A percentile compares a stretch with the other conserved stretches of the same genome.
phyloP scores from a whole-genome alignment of 2,888 invertebrate genomes.

The Drosophila diplacantha region DNA sequence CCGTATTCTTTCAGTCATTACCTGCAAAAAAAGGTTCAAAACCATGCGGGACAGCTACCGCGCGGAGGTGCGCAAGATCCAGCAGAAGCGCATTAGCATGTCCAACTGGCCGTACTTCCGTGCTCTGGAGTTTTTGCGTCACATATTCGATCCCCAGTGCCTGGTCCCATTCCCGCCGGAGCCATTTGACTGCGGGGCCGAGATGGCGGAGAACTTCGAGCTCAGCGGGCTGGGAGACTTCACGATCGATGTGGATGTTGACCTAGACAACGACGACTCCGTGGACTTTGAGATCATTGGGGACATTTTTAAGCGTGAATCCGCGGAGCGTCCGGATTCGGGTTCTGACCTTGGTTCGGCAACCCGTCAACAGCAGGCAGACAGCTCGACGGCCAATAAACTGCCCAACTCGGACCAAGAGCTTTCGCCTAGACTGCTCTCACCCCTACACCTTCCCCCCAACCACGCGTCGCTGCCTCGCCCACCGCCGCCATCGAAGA shows the following conservation, averaged over 20 bases:
- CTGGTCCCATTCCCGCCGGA: slow-evolving; percentile 45
- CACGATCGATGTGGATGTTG: slow-evolving; percentile 53
- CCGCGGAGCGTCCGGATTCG: slow-evolving; percentile 14
- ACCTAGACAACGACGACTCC: slow-evolving; percentile 58
- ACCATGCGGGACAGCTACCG: slow-evolving; percentile 55
- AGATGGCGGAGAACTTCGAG: slow-evolving; percentile 4
- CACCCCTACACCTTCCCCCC: slow-evolving; percentile 30
- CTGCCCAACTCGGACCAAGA: slow-evolving; percentile 34
- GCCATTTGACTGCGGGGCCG: neutral
- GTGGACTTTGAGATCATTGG: slow-evolving; percentile 61
- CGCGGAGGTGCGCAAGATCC: slow-evolving; percentile 56
- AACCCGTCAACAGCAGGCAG: slow-evolving; percentile 11
- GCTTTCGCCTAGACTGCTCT: slow-evolving; percentile 39
- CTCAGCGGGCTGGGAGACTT: slow-evolving; percentile 42
- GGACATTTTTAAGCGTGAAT: slow-evolving; percentile 54
- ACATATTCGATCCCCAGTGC: slow-evolving; percentile 52
- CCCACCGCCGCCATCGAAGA: slow-evolving; percentile 36
- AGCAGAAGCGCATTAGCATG: slow-evolving; percentile 14
- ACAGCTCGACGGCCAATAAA: slow-evolving; percentile 16
- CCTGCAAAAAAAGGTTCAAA: slow-evolving; percentile 59
- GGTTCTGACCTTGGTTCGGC: slow-evolving; percentile 31
- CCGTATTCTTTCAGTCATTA: slow-evolving; percentile 26
- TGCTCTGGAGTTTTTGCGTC: slow-evolving; percentile 52
- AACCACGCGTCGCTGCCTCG: slow-evolving; percentile 6
- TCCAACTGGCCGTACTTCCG: slow-evolving; percentile 56